Evolutionary conservation across 2,888 invertebrate genomes (phyloP).

Genomic region (Pediacus dermestoides): DNA sequence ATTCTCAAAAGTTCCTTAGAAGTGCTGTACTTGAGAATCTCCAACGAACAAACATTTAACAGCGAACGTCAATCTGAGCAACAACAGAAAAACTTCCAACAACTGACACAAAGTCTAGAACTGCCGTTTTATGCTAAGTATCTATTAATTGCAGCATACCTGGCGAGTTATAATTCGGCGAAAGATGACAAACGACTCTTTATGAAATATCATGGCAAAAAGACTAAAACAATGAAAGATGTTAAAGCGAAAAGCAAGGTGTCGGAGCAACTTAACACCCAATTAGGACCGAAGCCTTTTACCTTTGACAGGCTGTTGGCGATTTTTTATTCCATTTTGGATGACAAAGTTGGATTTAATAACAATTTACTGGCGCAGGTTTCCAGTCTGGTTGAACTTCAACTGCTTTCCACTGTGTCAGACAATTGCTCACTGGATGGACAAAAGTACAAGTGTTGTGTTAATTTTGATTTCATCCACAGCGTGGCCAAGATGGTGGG

Average conservation of each 20-base stretch:
- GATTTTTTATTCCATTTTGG: constrained; percentile 64
- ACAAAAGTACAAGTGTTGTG: constrained; percentile 83
- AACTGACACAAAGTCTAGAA: constrained; percentile 65
- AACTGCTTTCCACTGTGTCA: constrained; percentile 66
- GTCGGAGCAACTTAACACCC: constrained; percentile 59
- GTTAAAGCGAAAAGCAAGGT: constrained; percentile 60
- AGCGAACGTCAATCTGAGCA: constrained; percentile 13
- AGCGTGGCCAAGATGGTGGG: constrained; percentile 73
- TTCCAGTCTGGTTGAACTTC: constrained; percentile 79
- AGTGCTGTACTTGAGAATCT: constrained; percentile 69
- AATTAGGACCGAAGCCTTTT: constrained; percentile 72
- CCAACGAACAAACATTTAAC: constrained; percentile 22
- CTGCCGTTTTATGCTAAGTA: constrained; percentile 88
- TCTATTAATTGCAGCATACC: constrained; percentile 82
- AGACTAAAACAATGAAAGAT: constrained; percentile 61
- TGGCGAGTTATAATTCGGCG: constrained; percentile 89
- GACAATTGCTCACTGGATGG: constrained; percentile 73
- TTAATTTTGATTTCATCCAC: constrained; percentile 75
- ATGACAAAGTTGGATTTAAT: constrained; percentile 79
- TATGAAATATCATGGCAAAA: constrained; percentile 74
- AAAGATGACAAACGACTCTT: constrained; percentile 85
- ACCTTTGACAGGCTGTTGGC: constrained; percentile 38
- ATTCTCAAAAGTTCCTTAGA: constrained; percentile 71
- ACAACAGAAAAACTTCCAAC: constrained; percentile 13
- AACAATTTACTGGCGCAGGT: constrained; percentile 85